Conservation (phyloP, 1,140 invertebrate species). For the Luehdorfia chinensis region DNA sequence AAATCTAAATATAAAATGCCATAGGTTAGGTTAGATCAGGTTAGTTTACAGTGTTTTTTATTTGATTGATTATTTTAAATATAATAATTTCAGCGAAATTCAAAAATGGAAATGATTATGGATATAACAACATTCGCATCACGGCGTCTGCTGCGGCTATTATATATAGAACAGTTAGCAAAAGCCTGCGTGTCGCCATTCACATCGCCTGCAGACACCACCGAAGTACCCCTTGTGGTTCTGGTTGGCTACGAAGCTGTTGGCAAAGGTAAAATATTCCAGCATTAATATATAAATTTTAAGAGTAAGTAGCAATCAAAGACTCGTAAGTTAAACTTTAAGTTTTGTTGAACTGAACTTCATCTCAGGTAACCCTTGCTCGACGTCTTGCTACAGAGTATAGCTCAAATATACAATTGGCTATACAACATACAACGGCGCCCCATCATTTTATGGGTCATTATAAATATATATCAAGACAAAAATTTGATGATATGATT, state of each 20-base stretch:
- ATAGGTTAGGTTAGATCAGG: too few species aligned
- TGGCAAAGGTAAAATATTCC: constrained; percentile 50
- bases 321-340: too few species aligned
- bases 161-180: constrained; percentile 61
- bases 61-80: too few species aligned
- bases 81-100: constrained; percentile 40
- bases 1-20: too few species aligned
- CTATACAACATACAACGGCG: constrained; percentile 54
- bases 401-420: constrained; percentile 44
- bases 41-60: too few species aligned
- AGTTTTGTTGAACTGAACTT: not conserved
- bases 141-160: constrained; percentile 46
- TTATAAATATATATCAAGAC: constrained; percentile 44
- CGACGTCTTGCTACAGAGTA: constrained; percentile 49
- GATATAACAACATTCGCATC: constrained; percentile 41
- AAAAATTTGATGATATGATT: constrained; percentile 63
- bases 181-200: constrained; percentile 43
- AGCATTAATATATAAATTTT: too few species aligned
- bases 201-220: constrained; percentile 50
- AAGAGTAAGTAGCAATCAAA: too few species aligned
- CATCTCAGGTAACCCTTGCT: constrained; percentile 43
- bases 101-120: constrained; percentile 52
- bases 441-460: constrained; percentile 34
- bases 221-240: constrained; percentile 52
- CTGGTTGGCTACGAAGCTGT: constrained; percentile 60